Conservation (phyloP, 2,797 vertebrate species). For the Hypotaenidia philippensis region DNA sequence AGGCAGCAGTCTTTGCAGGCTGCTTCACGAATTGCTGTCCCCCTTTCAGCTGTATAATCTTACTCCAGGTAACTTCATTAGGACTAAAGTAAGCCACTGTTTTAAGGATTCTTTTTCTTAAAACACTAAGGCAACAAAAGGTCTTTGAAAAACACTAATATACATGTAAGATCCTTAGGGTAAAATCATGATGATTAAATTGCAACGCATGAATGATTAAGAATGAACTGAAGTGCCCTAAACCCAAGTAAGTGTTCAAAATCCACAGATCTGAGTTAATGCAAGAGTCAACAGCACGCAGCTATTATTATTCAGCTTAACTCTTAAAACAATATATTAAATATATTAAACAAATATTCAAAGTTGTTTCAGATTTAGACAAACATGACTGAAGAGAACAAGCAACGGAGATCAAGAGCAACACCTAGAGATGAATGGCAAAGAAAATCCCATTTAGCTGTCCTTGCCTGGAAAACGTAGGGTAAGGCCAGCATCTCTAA, state of each 20-base stretch:
- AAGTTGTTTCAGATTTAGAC: not conserved
- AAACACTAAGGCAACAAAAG: not conserved
- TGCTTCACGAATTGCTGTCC: not conserved
- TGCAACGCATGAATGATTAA: not conserved
- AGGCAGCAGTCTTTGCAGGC: not conserved
- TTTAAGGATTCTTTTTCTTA: not conserved
- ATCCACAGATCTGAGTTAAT: not conserved
- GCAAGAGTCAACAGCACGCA: not conserved
- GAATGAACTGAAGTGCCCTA: conserved; percentile 30
- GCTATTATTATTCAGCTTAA: not conserved
- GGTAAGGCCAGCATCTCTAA: not conserved
- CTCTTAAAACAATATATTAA: not conserved
- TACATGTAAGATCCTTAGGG: not conserved
- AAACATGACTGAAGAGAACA: not conserved
- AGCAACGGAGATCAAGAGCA: not conserved
- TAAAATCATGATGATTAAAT: conserved; percentile 35
- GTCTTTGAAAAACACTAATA: not conserved
- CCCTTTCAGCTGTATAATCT: not conserved
- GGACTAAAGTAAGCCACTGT: not conserved
- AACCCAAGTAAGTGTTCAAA: not conserved
- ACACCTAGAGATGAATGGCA: not conserved
- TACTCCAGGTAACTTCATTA: not conserved
- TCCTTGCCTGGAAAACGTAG: not conserved
- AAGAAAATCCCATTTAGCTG: conserved; percentile 11
- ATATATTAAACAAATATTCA: not conserved